phyloP scores from a whole-genome alignment of 2,888 invertebrate genomes.

The Euzetes globulus region DNA sequence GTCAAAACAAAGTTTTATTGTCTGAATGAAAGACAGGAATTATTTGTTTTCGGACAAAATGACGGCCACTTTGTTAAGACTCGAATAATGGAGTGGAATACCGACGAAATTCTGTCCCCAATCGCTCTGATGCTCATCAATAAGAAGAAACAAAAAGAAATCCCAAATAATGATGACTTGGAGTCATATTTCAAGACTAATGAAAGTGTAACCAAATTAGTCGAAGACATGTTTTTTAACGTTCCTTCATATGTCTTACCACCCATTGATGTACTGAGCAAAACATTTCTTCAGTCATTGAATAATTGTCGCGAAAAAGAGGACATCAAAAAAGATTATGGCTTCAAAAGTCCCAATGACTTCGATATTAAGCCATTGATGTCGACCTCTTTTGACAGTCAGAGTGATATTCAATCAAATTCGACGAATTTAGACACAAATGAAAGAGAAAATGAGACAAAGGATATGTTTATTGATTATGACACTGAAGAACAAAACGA shows the following conservation, averaged over 20 bases:
- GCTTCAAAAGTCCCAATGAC: not conserved
- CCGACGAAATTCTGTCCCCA: not conserved
- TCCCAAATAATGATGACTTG: not conserved
- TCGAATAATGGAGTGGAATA: not conserved
- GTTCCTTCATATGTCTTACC: conserved; percentile 38
- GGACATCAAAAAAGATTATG: not conserved
- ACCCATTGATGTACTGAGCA: conserved; percentile 25
- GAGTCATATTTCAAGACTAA: not conserved
- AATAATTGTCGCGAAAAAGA: not conserved
- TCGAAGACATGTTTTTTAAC: conserved; percentile 35
- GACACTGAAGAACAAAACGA: not conserved
- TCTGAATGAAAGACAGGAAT: conserved; percentile 30
- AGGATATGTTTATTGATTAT: not conserved
- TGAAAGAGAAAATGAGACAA: not conserved
- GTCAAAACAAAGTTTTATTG: not conserved
- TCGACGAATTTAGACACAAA: not conserved
- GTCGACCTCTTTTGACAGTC: not conserved
- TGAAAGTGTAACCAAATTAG: conserved; percentile 10
- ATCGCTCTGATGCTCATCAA: conserved; percentile 15
- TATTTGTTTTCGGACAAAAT: conserved; percentile 5
- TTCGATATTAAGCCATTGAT: not conserved
- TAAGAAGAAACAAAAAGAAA: conserved; percentile 19
- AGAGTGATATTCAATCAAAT: not conserved
- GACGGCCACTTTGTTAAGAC: not conserved
- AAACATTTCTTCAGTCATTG: conserved; percentile 14